Evolutionary conservation across 2,113 vertebrate species (phyloP).

Genomic region (Corydoras sp.): DNA sequence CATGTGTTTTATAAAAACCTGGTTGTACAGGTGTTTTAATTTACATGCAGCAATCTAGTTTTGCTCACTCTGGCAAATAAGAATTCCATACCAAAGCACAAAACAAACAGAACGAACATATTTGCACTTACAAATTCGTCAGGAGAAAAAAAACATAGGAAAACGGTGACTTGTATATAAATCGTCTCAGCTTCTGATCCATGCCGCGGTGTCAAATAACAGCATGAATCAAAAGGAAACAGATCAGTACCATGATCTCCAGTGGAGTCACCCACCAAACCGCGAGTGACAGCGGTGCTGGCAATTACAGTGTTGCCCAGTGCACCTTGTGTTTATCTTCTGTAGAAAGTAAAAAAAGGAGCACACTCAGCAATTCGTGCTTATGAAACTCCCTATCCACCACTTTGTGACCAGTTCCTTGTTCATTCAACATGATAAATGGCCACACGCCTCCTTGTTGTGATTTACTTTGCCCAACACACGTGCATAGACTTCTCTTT

Average conservation of each 20-base stretch:
- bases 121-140: background rate
- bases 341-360: background rate
- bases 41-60: background rate
- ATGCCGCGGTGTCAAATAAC: conserved; percentile 23
- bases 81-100: background rate
- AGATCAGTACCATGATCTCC: conserved; percentile 4
- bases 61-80: background rate
- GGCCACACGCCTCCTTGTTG: background rate
- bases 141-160: background rate
- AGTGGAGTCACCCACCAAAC: conserved; percentile 35
- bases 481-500: background rate
- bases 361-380: conserved; percentile 1
- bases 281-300: conserved; percentile 3
- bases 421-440: conserved; percentile 34
- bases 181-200: conserved; percentile 22
- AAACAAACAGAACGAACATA: background rate
- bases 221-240: conserved; percentile 26
- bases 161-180: conserved; percentile 26
- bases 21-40: background rate
- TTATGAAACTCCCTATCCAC: conserved; percentile 19
- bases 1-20: too few relatives aligned
- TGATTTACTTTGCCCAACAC: conserved; percentile 7
- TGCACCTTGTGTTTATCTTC: background rate
- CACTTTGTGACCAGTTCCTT: conserved; percentile 10
- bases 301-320: conserved; percentile 8